Evolutionary conservation across 53 echinoderm and acorn worm species (phyloP), one percentile per base, ranked within the genome.

Genomic region (Crossaster papposus): DNA sequence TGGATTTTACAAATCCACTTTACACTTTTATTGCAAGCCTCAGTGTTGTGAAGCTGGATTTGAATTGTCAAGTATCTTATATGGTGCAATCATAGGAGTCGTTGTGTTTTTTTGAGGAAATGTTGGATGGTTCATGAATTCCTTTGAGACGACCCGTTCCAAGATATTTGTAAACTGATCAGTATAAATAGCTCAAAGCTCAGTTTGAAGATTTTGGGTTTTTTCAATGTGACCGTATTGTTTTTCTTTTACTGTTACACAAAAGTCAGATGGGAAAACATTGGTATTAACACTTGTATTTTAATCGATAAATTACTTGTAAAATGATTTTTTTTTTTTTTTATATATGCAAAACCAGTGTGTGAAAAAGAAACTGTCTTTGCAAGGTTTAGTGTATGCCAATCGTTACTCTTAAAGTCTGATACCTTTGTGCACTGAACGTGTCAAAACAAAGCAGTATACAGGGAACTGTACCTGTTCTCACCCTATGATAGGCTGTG

Each of bases 331-430:
- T 72, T 72, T 22, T 84, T 82, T 82, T 84, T 72, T 22, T 84
- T 82, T 82, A 72, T 84, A 84, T 84, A 84, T 84, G 84, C 84
- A 84, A 84, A 58, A 84, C 26, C 52, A 52, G 84, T 84, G 84
- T 84, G 84, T 84, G 84, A 84, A 51, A 71, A 71, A n/a, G n/a
- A 51, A 71, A 52, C 23, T 62, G 70, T 83, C 51, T 84, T 84
- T 84, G 72, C 84, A 33, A 31, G 50, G 44, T 44, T 44, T 44
- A 44, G 11, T 17, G 34, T 51, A 26, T 79, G 55, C 26, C 53
- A 52, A 44, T 81, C 29, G 36, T 70, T 54, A 31, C 83, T 71
- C 28, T 51, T 32, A 14, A 51, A 72, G 84, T 84, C 72, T 84
- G 72, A 50, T 83, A 51, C 84, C 54, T 31, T 51, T 23, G 12